These are phyloP conservation scores for Cladorhizidae sp. DNA, from an alignment of 37 sponge, comb jelly and placozoan species.

Conservation along the genomic window DNA sequence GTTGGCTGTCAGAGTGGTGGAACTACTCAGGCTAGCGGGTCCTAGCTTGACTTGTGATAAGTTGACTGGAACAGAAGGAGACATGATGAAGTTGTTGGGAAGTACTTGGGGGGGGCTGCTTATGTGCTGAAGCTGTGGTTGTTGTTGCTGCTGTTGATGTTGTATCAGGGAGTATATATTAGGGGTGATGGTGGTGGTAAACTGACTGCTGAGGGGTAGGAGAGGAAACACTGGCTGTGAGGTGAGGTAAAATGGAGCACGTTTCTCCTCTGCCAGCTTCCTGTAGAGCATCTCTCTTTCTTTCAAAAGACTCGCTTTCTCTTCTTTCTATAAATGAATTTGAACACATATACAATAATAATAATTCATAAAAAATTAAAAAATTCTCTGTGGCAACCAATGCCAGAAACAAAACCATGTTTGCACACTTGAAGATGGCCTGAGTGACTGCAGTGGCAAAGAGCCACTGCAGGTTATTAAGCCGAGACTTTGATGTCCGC, in stretches of 20 bases:
- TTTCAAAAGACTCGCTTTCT: constrained; percentile 31
- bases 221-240: constrained; percentile 33
- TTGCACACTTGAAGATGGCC: no score
- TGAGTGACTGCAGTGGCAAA: no score
- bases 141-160: constrained; percentile 20
- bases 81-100: neutral
- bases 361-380: no score
- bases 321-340: no score
- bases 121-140: neutral
- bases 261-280: constrained; percentile 41
- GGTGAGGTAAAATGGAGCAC: constrained; percentile 34
- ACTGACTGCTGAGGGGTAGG: constrained; percentile 13
- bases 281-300: constrained; percentile 54
- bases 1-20: neutral
- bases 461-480: no score
- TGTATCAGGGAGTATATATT: constrained; percentile 30
- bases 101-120: neutral
- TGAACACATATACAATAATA: no score
- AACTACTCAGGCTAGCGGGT: neutral
- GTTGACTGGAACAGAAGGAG: neutral
- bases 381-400: no score
- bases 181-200: neutral
- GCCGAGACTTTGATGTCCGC: no score
- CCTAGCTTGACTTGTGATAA: constrained; percentile 5
- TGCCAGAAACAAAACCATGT: no score